Evolutionary conservation across 2,888 invertebrate species (phyloP).

Genomic region (Cepaea hortensis): DNA sequence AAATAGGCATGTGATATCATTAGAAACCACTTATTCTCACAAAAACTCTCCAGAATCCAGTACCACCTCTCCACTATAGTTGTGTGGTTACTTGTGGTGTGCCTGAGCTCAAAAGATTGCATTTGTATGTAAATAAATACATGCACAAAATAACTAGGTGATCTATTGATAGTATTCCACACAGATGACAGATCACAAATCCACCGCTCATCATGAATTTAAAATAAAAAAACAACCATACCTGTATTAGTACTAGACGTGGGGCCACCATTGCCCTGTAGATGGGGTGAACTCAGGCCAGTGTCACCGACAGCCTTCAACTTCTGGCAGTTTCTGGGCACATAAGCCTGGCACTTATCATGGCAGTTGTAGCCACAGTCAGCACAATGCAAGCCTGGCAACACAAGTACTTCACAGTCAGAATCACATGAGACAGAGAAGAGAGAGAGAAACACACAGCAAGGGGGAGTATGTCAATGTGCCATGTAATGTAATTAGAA

Average conservation of each 20-base stretch:
- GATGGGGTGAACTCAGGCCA: constrained; percentile 64
- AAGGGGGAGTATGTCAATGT: not conserved
- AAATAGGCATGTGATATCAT: too few relatives aligned
- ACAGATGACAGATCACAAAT: too few relatives aligned
- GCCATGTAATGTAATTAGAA: too few relatives aligned
- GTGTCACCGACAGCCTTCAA: constrained; percentile 68
- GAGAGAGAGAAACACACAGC: not conserved
- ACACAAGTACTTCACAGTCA: not conserved
- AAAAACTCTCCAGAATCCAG: too few relatives aligned
- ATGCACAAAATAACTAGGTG: too few relatives aligned
- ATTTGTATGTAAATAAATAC: too few relatives aligned
- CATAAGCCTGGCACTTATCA: constrained; percentile 92
- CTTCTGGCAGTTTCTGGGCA: constrained; percentile 82
- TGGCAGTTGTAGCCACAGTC: constrained; percentile 97
- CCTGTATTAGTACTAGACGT: constrained; percentile 56
- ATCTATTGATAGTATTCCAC: too few relatives aligned
- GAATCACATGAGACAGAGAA: not conserved
- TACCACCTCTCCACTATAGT: too few relatives aligned
- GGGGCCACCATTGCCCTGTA: constrained; percentile 63
- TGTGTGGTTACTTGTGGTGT: too few relatives aligned
- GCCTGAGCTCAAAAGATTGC: too few relatives aligned
- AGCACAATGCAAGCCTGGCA: constrained; percentile 83
- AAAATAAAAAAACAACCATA: constrained; percentile 5
- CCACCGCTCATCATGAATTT: too few relatives aligned
- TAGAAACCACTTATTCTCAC: too few relatives aligned